phyloP scores from a whole-genome alignment of 2,797 vertebrate genomes.

The Periparus ater region DNA sequence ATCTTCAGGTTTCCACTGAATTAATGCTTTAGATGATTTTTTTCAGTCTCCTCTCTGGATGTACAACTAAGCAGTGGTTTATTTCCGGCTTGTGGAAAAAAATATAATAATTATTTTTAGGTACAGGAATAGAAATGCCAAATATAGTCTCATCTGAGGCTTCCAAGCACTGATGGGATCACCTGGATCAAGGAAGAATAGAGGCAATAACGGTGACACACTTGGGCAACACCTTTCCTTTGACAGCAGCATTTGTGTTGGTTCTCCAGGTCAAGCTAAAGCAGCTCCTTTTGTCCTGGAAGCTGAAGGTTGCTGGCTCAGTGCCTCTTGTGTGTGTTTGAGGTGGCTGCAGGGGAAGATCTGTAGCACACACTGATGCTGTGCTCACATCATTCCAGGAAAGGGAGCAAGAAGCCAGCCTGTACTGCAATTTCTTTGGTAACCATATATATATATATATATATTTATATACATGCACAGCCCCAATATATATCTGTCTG shows the following conservation, averaged over 20 bases:
- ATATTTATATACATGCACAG: too few relatives aligned
- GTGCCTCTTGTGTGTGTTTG: not conserved
- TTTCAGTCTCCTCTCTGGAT: not conserved
- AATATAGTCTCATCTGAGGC: not conserved
- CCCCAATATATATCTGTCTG: rapidly evolving
- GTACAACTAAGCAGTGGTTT: not conserved
- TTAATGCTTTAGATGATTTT: not conserved
- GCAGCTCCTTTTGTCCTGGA: not conserved
- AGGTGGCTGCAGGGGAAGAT: not conserved
- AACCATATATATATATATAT: not conserved
- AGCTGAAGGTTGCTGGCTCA: not conserved
- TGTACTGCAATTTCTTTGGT: not conserved
- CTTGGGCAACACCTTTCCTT: not conserved
- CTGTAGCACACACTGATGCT: not conserved
- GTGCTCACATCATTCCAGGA: not conserved
- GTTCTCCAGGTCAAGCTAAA: not conserved
- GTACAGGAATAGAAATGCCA: not conserved
- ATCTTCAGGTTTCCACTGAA: not conserved
- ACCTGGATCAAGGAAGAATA: not conserved
- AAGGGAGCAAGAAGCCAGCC: not conserved
- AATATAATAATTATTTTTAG: not conserved
- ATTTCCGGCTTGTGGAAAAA: not conserved
- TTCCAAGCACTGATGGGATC: not conserved
- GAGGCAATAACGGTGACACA: not conserved
- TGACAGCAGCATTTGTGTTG: not conserved